Evolutionary conservation across 2,888 invertebrate species (phyloP).

Genomic region (Tetranychus truncatus): DNA sequence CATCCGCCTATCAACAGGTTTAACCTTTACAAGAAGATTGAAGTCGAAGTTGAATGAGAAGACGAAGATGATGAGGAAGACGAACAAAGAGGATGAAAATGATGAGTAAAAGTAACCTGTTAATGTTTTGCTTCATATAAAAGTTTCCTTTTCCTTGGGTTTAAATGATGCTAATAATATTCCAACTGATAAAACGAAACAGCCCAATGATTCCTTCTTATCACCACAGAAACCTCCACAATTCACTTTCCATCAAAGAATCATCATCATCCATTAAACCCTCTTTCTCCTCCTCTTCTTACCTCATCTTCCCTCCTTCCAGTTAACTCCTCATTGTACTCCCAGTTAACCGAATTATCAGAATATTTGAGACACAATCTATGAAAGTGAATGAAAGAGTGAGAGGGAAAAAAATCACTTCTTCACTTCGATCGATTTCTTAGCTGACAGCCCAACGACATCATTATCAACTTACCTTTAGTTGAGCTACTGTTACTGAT

Average conservation of each 20-base stretch:
- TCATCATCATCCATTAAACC: not conserved
- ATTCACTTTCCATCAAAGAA: not conserved
- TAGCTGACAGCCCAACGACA: not conserved
- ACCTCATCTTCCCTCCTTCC: not conserved
- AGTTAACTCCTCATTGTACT: not conserved
- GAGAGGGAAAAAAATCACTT: not conserved
- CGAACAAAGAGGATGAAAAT: not conserved
- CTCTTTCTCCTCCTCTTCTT: not conserved
- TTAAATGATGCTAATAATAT: conserved; percentile 11
- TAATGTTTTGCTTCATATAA: not conserved
- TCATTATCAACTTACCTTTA: not conserved
- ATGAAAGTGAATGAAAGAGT: not conserved
- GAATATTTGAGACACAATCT: not conserved
- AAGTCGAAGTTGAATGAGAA: too few relatives aligned
- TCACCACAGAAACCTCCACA: conserved; percentile 2
- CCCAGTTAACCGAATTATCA: not conserved
- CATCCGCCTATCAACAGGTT: not conserved
- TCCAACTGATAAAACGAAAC: not conserved
- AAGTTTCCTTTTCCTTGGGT: not conserved
- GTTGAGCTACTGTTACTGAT: not conserved
- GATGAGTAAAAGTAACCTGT: not conserved
- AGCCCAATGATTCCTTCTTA: not conserved
- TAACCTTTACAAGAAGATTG: not conserved
- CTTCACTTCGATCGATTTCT: not conserved
- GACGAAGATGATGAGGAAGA: not conserved